Base-by-base conservation (phyloP, 2,888 invertebrate species). In the Dendrolimus pini region DNA sequence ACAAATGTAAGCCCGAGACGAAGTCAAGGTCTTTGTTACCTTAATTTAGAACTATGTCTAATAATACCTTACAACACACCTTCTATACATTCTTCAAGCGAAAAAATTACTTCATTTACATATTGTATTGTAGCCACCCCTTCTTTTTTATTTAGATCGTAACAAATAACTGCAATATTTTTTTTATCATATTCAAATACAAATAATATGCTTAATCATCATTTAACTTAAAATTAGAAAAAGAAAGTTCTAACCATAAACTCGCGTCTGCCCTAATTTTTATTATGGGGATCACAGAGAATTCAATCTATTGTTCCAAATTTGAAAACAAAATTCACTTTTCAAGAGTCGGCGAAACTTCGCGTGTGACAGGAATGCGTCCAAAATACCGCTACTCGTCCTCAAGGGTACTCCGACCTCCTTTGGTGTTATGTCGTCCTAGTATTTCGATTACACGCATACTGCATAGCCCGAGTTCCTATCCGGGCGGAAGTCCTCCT, bases 311-410 rank as follows among this genome's bases (percentile, higher is more conserved):
- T 54, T 54, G 30, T 54, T 54, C 30, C 14, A 54, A 54, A 54
- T 9, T 54, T 54, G 14, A 12, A 54, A 18, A 54, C 14, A 54
- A 54, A n/a, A 30, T 54, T 54, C 30, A 14, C 54, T 54, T 54
- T 54, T 54, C 9, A 54, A 12, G 10, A 54, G 54, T 54, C 9
- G 54, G 6, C 9, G 12, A n/a, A n/a, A 6, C 14, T 9, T 10
- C 2, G 9, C 14, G 42, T 14, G 41, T n/a, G 14, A 53, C 55
- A 61, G 65, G 67, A 66, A 67, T 66, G 68, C 64, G 63, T 62
- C 56, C 66, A 58, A 55, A 57, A 58, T 65, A 67, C 68, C 68
- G 68, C 66, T 69, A 69, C 18, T 61, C 56, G 66, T 66, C 65
- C 64, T 63, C 59, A 55, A 57, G 54, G 59, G 55, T 42, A 59